Evolutionary conservation across 1,140 invertebrate genomes (phyloP).

Genomic region (Pinna nobilis): DNA sequence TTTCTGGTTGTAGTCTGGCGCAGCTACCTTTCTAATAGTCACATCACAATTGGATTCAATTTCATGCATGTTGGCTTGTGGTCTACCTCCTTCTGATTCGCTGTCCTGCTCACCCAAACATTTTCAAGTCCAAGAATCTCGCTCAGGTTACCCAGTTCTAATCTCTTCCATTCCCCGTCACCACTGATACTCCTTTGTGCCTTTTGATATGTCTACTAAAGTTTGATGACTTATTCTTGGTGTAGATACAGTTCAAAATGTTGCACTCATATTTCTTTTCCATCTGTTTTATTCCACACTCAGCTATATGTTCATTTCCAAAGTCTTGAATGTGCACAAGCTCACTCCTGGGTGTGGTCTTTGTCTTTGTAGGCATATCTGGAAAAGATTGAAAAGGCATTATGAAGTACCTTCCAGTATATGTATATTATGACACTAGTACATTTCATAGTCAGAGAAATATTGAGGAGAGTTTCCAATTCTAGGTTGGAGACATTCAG

Average conservation of each 20-base stretch:
- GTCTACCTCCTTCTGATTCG: too few species aligned
- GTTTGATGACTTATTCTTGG: neutral
- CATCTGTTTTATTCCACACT: conserved; percentile 2
- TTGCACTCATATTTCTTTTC: neutral
- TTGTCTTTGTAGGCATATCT: neutral
- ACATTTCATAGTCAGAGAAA: too few species aligned
- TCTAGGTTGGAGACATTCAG: too few species aligned
- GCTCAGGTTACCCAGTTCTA: neutral
- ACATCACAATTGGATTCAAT: too few species aligned
- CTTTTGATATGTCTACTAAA: neutral
- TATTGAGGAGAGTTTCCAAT: too few species aligned
- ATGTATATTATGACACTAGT: too few species aligned
- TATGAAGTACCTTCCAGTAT: too few species aligned
- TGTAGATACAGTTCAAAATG: neutral
- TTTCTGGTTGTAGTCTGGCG: too few species aligned
- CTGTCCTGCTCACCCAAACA: too few species aligned
- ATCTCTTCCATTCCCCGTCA: neutral
- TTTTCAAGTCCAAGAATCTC: neutral
- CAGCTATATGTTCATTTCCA: neutral
- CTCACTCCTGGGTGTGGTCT: neutral
- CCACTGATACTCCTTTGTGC: neutral
- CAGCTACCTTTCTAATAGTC: too few species aligned
- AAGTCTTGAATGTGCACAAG: neutral
- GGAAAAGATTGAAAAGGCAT: neutral
- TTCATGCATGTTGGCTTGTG: too few species aligned